phyloP scores from a whole-genome alignment of 1,140 invertebrate species.

The Hydropsyche tenuis region DNA sequence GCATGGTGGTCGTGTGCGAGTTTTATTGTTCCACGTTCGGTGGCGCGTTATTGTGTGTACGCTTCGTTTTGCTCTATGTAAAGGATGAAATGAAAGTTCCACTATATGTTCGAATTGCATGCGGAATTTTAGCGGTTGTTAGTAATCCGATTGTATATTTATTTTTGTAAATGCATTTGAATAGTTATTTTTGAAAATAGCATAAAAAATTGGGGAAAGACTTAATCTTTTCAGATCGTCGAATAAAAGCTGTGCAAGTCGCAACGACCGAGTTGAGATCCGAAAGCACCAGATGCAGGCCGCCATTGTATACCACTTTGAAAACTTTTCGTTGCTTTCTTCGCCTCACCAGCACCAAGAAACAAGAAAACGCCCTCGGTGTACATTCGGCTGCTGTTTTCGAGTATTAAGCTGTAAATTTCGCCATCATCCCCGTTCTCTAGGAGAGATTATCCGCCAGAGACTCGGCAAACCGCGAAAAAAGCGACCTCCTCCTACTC shows the following conservation, averaged over 20 bases:
- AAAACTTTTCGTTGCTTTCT: conserved; percentile 7
- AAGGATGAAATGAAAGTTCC: too few relatives aligned
- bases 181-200: too few relatives aligned
- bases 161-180: too few relatives aligned
- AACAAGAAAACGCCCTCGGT: too few relatives aligned
- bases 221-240: too few relatives aligned
- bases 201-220: too few relatives aligned
- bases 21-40: background rate
- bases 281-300: conserved; percentile 29
- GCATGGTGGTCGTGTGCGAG: background rate
- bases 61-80: background rate
- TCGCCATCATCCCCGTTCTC: background rate
- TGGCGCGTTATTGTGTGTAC: background rate
- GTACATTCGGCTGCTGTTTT: conserved; percentile 8
- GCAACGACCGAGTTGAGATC: too few relatives aligned
- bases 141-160: too few relatives aligned
- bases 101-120: too few relatives aligned
- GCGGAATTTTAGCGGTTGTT: too few relatives aligned
- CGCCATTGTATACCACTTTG: conserved; percentile 24
- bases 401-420: conserved; percentile 23
- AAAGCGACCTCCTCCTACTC: background rate
- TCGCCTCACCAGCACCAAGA: too few relatives aligned
- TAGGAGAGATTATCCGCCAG: conserved; percentile 3
- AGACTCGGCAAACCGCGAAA: background rate
- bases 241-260: too few relatives aligned